These are phyloP conservation scores for Sarcophaga rosellei DNA, from an alignment of 2,888 invertebrate genomes.

Conservation along the genomic window DNA sequence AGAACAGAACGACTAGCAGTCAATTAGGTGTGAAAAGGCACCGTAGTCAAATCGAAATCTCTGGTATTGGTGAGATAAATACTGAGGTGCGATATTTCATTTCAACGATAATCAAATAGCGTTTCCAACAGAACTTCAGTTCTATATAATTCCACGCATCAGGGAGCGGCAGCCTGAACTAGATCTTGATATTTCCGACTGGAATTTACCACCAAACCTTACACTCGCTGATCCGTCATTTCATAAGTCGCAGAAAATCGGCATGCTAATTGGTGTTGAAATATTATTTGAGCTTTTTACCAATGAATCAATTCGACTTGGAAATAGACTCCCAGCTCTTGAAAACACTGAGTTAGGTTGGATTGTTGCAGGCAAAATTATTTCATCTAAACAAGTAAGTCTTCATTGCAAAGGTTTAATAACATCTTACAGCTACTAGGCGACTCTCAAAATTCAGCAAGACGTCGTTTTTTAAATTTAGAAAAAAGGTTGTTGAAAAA, in stretches of 20 bases:
- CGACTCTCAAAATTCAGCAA: not conserved
- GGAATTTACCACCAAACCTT: not conserved
- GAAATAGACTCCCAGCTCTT: conserved; percentile 22
- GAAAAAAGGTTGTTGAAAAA: not conserved
- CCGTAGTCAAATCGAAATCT: not conserved
- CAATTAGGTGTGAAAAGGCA: conserved; percentile 32
- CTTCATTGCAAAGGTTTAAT: not conserved
- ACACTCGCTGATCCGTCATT: not conserved
- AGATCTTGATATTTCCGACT: not conserved
- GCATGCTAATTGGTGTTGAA: conserved; percentile 39
- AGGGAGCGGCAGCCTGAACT: not conserved
- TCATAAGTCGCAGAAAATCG: conserved; percentile 3
- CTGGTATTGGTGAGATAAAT: no score
- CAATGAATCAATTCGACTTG: conserved; percentile 23
- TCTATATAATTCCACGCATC: not conserved
- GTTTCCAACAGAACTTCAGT: not conserved
- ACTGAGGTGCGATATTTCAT: conserved; percentile 27
- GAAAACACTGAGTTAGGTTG: conserved; percentile 44
- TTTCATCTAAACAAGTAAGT: not conserved
- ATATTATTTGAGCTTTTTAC: conserved; percentile 4
- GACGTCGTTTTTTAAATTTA: not conserved
- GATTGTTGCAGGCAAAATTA: conserved; percentile 20
- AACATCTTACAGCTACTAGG: not conserved
- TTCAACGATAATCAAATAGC: not conserved
- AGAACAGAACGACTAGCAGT: conserved; percentile 32